Conservation (phyloP, 23 tunicate genomes). For the Aplidium turbinatum region DNA sequence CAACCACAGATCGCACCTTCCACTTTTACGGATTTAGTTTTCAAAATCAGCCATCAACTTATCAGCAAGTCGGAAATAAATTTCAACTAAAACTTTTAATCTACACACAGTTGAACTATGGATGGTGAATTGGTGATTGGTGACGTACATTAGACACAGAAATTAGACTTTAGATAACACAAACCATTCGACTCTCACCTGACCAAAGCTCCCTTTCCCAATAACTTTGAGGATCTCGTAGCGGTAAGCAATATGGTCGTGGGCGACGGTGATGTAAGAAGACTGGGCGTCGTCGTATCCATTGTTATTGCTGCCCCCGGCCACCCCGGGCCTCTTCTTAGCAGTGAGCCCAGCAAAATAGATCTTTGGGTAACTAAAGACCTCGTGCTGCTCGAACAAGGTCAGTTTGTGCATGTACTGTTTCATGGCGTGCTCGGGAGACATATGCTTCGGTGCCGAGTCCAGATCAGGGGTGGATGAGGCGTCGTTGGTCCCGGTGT, state of each 20-base stretch:
- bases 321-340: conserved; percentile 82
- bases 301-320: conserved; percentile 79
- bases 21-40: too few species aligned
- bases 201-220: conserved; percentile 97
- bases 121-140: too few species aligned
- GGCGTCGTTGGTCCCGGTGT: conserved; percentile 37
- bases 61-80: too few species aligned
- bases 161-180: too few species aligned
- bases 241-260: conserved; percentile 95
- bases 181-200: too few species aligned
- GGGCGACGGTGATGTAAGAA: conserved; percentile 92
- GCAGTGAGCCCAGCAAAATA: conserved; percentile 86
- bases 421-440: conserved; percentile 97
- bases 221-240: conserved; percentile 89
- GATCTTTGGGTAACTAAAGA: conserved; percentile 88
- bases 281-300: conserved; percentile 98
- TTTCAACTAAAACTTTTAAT: too few species aligned
- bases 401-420: conserved; percentile 97
- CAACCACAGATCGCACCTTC: too few species aligned
- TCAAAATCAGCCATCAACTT: too few species aligned
- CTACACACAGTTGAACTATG: too few species aligned
- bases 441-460: conserved; percentile 43
- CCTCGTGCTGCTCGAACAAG: conserved; percentile 92
- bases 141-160: too few species aligned
- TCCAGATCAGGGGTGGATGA: conserved; percentile 42